Evolutionary conservation across 2,113 vertebrate genomes (phyloP).

Genomic region (Tachuris rubrigastra): DNA sequence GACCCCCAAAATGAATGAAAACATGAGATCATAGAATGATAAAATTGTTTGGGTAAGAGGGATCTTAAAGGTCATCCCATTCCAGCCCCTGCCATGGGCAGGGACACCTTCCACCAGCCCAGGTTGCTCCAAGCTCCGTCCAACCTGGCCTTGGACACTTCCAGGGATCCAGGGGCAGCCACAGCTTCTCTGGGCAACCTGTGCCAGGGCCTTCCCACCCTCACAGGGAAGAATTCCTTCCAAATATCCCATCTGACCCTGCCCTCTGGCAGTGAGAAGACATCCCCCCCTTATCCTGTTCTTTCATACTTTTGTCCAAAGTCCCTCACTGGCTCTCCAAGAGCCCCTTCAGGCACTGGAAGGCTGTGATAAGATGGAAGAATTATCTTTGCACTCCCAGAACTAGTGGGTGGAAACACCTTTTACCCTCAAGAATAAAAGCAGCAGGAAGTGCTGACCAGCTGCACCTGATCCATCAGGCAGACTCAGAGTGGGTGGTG

Average conservation of each 20-base stretch:
- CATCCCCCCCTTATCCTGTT: neutral
- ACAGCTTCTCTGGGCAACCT: neutral
- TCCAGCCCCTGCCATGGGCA: neutral
- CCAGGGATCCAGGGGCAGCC: neutral
- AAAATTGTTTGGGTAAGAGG: neutral
- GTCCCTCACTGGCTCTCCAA: neutral
- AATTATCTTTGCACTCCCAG: neutral
- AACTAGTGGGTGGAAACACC: neutral
- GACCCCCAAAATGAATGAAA: neutral
- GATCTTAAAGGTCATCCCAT: too few species aligned
- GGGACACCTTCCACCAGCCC: neutral
- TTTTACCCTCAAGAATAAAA: neutral
- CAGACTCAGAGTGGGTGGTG: rapidly evolving
- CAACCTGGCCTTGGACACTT: neutral
- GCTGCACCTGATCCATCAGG: neutral
- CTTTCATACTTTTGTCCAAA: neutral
- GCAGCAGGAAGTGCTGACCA: neutral
- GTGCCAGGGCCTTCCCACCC: rapidly evolving
- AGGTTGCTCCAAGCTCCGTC: neutral
- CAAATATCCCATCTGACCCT: rapidly evolving
- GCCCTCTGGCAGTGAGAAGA: neutral
- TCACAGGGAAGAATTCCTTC: rapidly evolving
- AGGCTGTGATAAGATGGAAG: neutral
- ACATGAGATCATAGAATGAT: neutral
- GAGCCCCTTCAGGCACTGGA: neutral